Evolutionary conservation across 2,888 invertebrate species (phyloP), one percentile per base, ranked within the genome.

Genomic region (Apodemia hepburni): DNA sequence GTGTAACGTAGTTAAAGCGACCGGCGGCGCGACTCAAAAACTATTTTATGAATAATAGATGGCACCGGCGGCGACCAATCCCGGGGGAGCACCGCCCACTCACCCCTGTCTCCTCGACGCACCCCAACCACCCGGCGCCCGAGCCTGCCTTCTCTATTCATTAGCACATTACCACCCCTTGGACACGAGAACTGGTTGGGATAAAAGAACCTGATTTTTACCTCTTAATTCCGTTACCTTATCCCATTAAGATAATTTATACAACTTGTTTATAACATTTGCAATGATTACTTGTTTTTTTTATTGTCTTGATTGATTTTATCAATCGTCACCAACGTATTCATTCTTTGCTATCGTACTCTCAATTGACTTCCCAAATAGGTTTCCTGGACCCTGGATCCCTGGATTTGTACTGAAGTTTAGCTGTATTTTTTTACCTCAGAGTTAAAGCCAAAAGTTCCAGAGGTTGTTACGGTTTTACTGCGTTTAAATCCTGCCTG

Each of bases 21-120:
- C 82, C 82, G 83, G 79, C 83, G 82, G 87, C 81, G 87, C 85
- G 87, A 87, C 87, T 91, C 88, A 90, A 91, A 91, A 91, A 91
- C 91, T 91, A 91, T 91, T 90, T 89, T 89, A 89, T 91, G 91
- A 90, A 91, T 91, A 90, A 90, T 91, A 91, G 88, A 91, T 90
- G 85, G 84, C 81, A 82, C 82, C 78, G 80, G 76, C 76, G 80
- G 83, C 85, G 87, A 79, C 90, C 90, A 90, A 89, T 90, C 91
- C 91, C 90, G 62, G 73, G 90, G 88, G 89, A 85, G 84, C 82
- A 76, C 81, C 84, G 85, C 85, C 85, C 83, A 81, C 79, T 69
- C 72, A 73, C 74, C 72, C 73, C 75, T 73, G 73, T 74, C 74
- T 75, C 72, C 75, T 73, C 73, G 73, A 65, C 71, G 66, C 66